Percentiles rank a stretch among this genome's conserved stretches.
phyloP scores from a whole-genome alignment of 2,797 vertebrate species.

The Neostethus bicornis region DNA sequence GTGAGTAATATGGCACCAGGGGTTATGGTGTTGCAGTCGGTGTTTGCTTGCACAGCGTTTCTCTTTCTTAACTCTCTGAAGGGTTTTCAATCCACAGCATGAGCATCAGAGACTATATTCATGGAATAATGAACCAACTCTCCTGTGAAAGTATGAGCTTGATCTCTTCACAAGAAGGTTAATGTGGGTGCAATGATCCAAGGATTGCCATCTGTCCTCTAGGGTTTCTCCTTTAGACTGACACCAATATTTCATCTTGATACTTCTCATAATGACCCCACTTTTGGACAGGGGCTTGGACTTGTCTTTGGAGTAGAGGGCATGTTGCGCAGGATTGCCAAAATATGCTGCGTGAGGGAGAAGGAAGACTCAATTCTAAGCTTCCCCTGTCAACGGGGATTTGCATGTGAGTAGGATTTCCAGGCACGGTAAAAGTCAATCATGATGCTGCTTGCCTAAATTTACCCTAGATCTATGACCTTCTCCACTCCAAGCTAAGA shows the following conservation, averaged over 20 bases:
- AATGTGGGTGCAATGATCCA: conserved; percentile 59
- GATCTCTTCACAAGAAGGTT: conserved; percentile 60
- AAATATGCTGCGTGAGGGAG: conserved; percentile 51
- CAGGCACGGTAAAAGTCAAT: conserved; percentile 17
- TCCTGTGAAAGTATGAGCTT: conserved; percentile 47
- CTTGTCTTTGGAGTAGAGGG: conserved; percentile 39
- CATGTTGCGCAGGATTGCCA: conserved; percentile 26
- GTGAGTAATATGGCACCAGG: conserved; percentile 54
- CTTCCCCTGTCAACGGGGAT: conserved; percentile 28
- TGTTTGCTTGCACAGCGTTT: conserved; percentile 34
- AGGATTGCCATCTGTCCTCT: conserved; percentile 49
- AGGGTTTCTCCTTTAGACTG: conserved; percentile 51
- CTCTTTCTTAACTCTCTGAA: conserved; percentile 32
- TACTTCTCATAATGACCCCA: conserved; percentile 46
- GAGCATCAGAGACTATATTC: conserved; percentile 33
- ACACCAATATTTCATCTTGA: conserved; percentile 67
- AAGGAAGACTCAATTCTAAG: conserved; percentile 21
- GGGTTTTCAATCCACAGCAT: conserved; percentile 33
- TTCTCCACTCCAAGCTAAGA: neutral
- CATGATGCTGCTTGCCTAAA: conserved; percentile 2
- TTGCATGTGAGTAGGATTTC: conserved; percentile 28
- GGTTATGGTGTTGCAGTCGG: conserved; percentile 53
- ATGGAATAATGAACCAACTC: conserved; percentile 54
- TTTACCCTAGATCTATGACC: neutral
- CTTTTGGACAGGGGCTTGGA: conserved; percentile 54